Evolutionary conservation across 1,140 invertebrate species (phyloP), one percentile per base, ranked within the genome.

Genomic region (Megathymus violae): DNA sequence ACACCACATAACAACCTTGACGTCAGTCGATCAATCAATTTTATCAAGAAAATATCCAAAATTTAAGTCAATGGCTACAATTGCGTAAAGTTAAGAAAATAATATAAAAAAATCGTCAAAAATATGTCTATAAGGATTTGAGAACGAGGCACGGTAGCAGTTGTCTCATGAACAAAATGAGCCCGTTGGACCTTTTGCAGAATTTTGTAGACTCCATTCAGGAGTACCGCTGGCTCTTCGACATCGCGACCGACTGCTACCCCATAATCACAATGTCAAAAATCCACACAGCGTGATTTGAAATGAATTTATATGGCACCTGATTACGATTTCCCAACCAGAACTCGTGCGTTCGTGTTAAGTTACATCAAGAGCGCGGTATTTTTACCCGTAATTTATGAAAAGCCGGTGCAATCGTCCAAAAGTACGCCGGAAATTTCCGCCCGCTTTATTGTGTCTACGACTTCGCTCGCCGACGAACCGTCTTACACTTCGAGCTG

Each of bases 161-260:
- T 38, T 22, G 40, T 43, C 51, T 16, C 25, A n/a, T n/a, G n/a
- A 7, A n/a, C 44, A 68, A 67, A 31, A 88, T 89, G 85, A 72
- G 83, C 52, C 84, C 78, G 4, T 52, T 81, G 4, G 52, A 76
- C 9, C 81, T 74, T 13, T 44, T 89, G 2, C 63, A 79, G 1
- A 71, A 70, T 5, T 58, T 89, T 13, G 40, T 84, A 1, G 60
- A 67, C 25, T 82, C 74, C 4, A 64, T 88, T 7, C 74, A 81
- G 62, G 71, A 88, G 17, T 85, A 86, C 36, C 46, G 78, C 46
- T 90, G 88, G 88, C 64, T 90, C 0, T 64, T 86, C 1, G 77
- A 88, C 10, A 64, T 81, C 13, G 88, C 84, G 1, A 69, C 71
- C 4, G 74, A 77, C 36, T 77, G 73, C 43, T 89, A 89, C 40